Base-by-base conservation (phyloP, 2,797 vertebrate genomes). In the Smutsia temminckii region DNA sequence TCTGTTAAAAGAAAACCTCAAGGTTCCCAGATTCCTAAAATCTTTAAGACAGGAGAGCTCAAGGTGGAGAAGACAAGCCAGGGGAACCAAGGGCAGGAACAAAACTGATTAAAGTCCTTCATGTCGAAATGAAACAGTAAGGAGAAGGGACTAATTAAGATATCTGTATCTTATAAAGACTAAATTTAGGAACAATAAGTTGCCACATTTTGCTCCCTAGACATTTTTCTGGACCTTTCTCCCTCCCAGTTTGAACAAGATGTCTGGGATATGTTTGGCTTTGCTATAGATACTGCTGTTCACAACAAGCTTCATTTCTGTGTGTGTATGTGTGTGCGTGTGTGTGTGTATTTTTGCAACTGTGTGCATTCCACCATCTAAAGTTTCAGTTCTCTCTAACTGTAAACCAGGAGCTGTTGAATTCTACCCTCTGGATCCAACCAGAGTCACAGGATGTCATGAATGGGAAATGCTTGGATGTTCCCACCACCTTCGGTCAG, bases 401-500 rank as follows among this genome's bases (percentile, higher is more conserved):
- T 8, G 25, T 59, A 89, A 53, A 29, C 51, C 49, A 72, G 59
- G 27, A 27, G 42, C 25, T 74, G n/a, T 16, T 74, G 46, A 57
- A 40, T 59, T 71, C 59, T 59, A 9, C 34, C n/a, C 64, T 59
- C 64, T 32, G 46, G 71, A 34, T 25, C 63, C 79, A 51, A 12
- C n/a, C 46, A 23, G 68, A 69, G 46, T 51, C 85, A 27, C 5
- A 4, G 78, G 78, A n/a, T 9, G 51, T 42, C 11, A 34, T 18
- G 68, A 69, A 2, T 21, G 27, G 27, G 16, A 49, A 74, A 10
- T 34, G 21, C 69, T 32, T n/a, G 64, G n/a, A 5, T 5, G 17
- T 13, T 66, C 5, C 37, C 8, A 1, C 14, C 46, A 1, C 14
- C 46, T 3, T 25, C 13, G 1, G 0, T 11, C 3, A 29, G 49